Conservation (phyloP, 2,888 invertebrate genomes). For the Pelosia muscerda region DNA sequence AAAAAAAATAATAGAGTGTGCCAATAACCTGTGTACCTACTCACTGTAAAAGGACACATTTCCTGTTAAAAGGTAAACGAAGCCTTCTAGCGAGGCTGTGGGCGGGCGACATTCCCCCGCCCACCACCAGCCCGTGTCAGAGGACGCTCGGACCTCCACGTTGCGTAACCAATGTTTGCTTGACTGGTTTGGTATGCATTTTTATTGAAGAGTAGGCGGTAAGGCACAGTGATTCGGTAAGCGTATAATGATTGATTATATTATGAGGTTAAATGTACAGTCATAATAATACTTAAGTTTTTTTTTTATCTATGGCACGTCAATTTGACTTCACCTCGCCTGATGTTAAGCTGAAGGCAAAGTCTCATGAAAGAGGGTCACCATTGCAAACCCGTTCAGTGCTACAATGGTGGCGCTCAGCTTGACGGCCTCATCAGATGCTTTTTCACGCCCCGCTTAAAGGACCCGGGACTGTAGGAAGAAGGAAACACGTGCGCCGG, state of each 20-base stretch:
- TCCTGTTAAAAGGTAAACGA: slow-evolving; percentile 4
- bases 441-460: no score
- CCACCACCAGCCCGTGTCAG: slow-evolving; percentile 41
- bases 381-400: no score
- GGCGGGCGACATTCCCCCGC: slow-evolving; percentile 51
- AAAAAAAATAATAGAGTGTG: no score
- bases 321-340: no score
- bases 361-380: no score
- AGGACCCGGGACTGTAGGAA: no score
- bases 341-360: no score
- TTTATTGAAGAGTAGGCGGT: slow-evolving; percentile 8
- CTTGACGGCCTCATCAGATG: no score
- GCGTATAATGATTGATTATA: not conserved
- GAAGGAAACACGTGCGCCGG: no score
- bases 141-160: slow-evolving; percentile 2
- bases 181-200: slow-evolving; percentile 28
- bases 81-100: slow-evolving; percentile 20
- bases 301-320: no score
- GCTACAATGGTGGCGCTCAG: no score
- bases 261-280: not conserved
- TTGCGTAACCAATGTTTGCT: slow-evolving; percentile 14
- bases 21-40: no score
- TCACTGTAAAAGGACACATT: not conserved
- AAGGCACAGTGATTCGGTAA: not conserved
- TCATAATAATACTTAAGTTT: not conserved